phyloP scores from a whole-genome alignment of 1,140 invertebrate genomes.

The Diachasma alloeum region DNA sequence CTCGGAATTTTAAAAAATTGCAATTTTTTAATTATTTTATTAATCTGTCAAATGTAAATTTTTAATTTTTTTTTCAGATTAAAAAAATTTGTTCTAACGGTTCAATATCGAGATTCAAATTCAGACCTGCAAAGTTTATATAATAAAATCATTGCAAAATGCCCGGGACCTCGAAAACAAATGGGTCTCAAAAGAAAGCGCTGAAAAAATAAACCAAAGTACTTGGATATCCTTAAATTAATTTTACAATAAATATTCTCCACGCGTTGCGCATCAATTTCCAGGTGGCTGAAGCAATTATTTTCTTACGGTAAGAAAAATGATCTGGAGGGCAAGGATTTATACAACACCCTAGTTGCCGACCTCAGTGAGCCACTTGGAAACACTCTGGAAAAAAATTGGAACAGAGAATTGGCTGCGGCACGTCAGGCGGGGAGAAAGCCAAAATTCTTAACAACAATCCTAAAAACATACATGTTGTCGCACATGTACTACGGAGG shows the following conservation, averaged over 20 bases:
- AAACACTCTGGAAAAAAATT: conserved; percentile 68
- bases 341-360: conserved; percentile 65
- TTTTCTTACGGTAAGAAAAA: conserved; percentile 48
- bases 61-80: too few relatives aligned
- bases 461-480: conserved; percentile 55
- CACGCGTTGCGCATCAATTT: neutral
- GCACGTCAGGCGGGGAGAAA: conserved; percentile 48
- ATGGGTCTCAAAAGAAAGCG: too few relatives aligned
- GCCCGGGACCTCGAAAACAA: too few relatives aligned
- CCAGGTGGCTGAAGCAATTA: conserved; percentile 44
- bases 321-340: conserved; percentile 51
- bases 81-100: too few relatives aligned
- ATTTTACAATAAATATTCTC: neutral
- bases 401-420: conserved; percentile 59
- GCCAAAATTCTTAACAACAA: conserved; percentile 54
- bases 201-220: too few relatives aligned
- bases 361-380: conserved; percentile 70
- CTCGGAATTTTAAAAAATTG: too few relatives aligned
- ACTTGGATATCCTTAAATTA: too few relatives aligned
- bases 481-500: conserved; percentile 46
- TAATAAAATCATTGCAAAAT: too few relatives aligned
- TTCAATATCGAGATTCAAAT: too few relatives aligned
- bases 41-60: too few relatives aligned
- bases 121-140: too few relatives aligned
- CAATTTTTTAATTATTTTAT: too few relatives aligned